Base-by-base conservation (phyloP, 1,140 invertebrate species). In the Lordiphosa collinella region DNA sequence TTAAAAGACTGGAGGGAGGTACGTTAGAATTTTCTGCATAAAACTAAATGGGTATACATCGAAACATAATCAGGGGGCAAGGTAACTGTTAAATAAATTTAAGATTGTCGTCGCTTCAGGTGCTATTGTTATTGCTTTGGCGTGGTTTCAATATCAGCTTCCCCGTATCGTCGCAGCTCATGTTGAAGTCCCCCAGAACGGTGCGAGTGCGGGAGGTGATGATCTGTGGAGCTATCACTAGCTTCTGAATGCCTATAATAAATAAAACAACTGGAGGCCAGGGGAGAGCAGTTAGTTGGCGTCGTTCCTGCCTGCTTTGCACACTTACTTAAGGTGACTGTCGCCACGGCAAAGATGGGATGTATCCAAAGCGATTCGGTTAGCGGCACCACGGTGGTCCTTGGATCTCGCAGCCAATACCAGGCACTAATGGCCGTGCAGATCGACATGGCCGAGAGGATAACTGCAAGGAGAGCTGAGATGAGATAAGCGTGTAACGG, bases 131-230 rank as follows among this genome's bases (percentile, higher is more conserved):
- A 18, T 93, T 80, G 16, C 65, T 91, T 10, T 94, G 94, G 44
- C 94, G 89, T 4, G 96, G 96, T 88, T 96, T 96, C 1, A 97
- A 89, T 65, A 97, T 97, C 10, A 97, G 90, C 90, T 97, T 96
- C 60, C 97, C 96, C 50, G 96, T 97, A 86, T 99, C 97, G 90
- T 99, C 97, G 91, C 97, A 99, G 40, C 96, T 98, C 96, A 99
- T 98, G 89, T 98, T 99, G 88, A 98, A 99, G 89, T 99, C 97
- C 31, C 93, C 93, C 18, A 99, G 92, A 0, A 99, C 97, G 35
- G 92, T 93, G 37, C 97, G 91, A 18, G 96, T 96, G 61, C 98
- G 90, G 1, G 95, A 93, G 2, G 97, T 97, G 67, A 99, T 97
- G 84, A 99, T 99, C 72, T 96, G 97, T 8, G 97, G 96, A 10